Evolutionary conservation across 2,113 vertebrate species (phyloP), one percentile per base, ranked within the genome.

Genomic region (Poeciliopsis occidentalis): DNA sequence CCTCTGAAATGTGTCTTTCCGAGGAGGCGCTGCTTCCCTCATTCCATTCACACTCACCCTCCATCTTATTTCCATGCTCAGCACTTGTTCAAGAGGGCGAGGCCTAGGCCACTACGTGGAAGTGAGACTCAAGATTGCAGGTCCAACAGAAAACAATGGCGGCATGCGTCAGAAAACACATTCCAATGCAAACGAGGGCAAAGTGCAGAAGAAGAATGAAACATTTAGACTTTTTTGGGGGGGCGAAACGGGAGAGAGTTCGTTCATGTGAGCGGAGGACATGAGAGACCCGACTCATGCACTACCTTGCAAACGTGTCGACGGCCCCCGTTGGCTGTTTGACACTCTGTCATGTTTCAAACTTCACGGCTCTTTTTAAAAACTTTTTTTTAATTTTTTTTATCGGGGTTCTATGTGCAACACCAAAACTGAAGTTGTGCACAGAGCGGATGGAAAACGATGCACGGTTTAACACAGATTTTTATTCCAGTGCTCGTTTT

Each of bases 131-230:
- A 74, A 74, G 78, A 87, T 85, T 90, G 88, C 91, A 92, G 88
- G 86, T 92, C 86, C 66, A 83, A 92, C 87, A 91, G 75, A 88
- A 87, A 92, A 91, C 86, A 85, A 83, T 82, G 72, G 77, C 60
- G 67, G 87, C 89, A 92, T 92, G 91, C 89, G 73, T 85, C 34
- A 17, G 11, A 71, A 37, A 81, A 84, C 60, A 67, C 5, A 54
- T 51, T 44, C 47, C 1, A 65, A 78, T 75, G n/a, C 69, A 72
- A 71, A 44, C 47, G 44, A 51, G n/a, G 17, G 65, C 63, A 27
- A 32, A 60, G 32, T 72, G n/a, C 37, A 19, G 37, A 87, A 67
- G 12, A 71, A 34, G 11, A n/a, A 67, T 83, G 75, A 71, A 70
- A 39, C 19, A 27, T 75, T 44, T 29, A 29, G 4, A 37, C 47